These are phyloP conservation scores for Oryzias celebensis DNA, from an alignment of 2,113 vertebrate genomes.

Conservation along the genomic window DNA sequence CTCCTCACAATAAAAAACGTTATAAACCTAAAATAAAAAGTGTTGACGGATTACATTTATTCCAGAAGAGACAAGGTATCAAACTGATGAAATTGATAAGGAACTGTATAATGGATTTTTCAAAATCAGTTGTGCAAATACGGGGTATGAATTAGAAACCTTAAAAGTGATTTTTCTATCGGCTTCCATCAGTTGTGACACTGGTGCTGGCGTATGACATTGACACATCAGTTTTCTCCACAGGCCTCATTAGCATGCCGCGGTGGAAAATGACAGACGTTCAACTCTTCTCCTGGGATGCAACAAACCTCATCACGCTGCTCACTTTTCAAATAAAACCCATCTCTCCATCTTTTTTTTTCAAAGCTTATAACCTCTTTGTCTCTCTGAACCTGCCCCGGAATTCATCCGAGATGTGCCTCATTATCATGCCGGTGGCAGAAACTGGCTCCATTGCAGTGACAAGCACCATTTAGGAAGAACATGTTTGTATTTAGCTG, in stretches of 20 bases:
- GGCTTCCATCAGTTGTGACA: neutral
- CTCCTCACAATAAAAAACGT: too few relatives aligned
- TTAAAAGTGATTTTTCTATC: neutral
- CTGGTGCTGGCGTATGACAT: slow-evolving; percentile 14
- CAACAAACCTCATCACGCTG: slow-evolving; percentile 27
- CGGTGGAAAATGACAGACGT: slow-evolving; percentile 24
- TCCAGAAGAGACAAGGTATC: too few relatives aligned
- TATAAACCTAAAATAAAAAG: too few relatives aligned
- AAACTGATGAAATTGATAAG: too few relatives aligned
- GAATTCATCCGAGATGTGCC: slow-evolving; percentile 17
- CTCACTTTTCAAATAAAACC: slow-evolving; percentile 16
- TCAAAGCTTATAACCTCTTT: neutral
- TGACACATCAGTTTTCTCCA: slow-evolving; percentile 11
- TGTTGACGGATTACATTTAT: too few relatives aligned
- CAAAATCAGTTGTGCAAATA: neutral
- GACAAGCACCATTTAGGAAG: slow-evolving; percentile 11
- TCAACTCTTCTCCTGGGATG: slow-evolving; percentile 36
- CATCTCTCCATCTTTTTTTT: slow-evolving; percentile 19
- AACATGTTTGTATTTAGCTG: slow-evolving; percentile 13
- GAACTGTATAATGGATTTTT: neutral
- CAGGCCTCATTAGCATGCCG: slow-evolving; percentile 46
- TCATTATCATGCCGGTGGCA: slow-evolving; percentile 37
- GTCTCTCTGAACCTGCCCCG: slow-evolving; percentile 32
- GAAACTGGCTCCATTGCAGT: neutral
- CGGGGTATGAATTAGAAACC: rapidly evolving